phyloP scores from a whole-genome alignment of 2,888 invertebrate species.

The Lymantria monacha region DNA sequence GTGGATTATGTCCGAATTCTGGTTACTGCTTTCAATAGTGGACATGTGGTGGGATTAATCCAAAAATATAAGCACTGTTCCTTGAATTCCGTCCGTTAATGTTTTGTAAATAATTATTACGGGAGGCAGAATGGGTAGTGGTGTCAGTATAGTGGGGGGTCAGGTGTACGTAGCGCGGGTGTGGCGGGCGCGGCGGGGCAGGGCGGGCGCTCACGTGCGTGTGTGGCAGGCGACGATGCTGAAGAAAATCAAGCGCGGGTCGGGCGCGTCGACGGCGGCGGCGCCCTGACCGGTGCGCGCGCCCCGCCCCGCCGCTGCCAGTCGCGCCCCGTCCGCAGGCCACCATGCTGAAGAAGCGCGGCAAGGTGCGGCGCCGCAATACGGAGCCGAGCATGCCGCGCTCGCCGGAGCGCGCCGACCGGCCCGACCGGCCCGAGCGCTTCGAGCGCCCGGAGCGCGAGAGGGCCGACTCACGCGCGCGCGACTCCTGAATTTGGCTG shows the following conservation, averaged over 20 bases:
- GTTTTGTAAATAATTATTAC: slow-evolving; percentile 28
- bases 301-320: slow-evolving; percentile 56
- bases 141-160: slow-evolving; percentile 5
- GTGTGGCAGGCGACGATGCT: slow-evolving; percentile 98
- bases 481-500: slow-evolving; percentile 87
- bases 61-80: not conserved
- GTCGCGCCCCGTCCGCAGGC: slow-evolving; percentile 86
- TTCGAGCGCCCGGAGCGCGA: slow-evolving; percentile 55
- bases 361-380: slow-evolving; percentile 98
- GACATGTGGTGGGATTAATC: too few relatives aligned
- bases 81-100: not conserved
- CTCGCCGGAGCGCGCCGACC: slow-evolving; percentile 59
- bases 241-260: slow-evolving; percentile 99
- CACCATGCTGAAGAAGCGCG: slow-evolving; percentile 99
- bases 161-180: slow-evolving; percentile 29
- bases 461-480: slow-evolving; percentile 65
- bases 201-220: slow-evolving; percentile 45
- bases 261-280: slow-evolving; percentile 84
- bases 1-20: too few relatives aligned
- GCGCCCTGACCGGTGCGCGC: slow-evolving; percentile 53
- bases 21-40: too few relatives aligned
- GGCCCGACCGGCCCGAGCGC: slow-evolving; percentile 59
- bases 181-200: slow-evolving; percentile 38
- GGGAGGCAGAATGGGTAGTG: too few relatives aligned
- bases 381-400: slow-evolving; percentile 91